A percentile compares a stretch with the other conserved stretches of the same genome.
Conservation (phyloP, 2,113 vertebrate species). For the Nycticebus coucang region DNA sequence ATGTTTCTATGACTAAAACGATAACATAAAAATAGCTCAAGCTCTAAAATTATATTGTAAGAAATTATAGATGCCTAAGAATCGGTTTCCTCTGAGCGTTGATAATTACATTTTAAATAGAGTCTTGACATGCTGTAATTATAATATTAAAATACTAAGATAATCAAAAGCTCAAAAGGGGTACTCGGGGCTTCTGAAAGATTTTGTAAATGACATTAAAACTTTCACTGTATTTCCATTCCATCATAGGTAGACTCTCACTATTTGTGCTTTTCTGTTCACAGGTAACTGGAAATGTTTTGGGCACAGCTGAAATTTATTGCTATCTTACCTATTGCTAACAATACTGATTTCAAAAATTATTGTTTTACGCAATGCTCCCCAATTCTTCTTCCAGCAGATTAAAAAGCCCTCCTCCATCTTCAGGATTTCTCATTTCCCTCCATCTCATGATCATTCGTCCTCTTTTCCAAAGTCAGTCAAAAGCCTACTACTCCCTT, state of each 20-base stretch:
- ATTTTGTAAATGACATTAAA: slow-evolving; percentile 71
- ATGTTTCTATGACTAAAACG: slow-evolving; percentile 61
- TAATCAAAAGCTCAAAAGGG: slow-evolving; percentile 63
- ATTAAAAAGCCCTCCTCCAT: not conserved
- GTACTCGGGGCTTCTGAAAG: slow-evolving; percentile 36
- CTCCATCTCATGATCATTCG: not conserved
- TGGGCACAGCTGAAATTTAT: slow-evolving; percentile 43
- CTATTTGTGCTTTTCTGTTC: not conserved
- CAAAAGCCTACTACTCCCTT: rapidly evolving
- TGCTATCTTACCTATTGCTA: not conserved
- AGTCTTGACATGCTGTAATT: slow-evolving; percentile 68
- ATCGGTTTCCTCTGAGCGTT: slow-evolving; percentile 66
- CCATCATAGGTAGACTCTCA: slow-evolving; percentile 38
- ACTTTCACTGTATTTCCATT: slow-evolving; percentile 57
- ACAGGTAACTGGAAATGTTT: slow-evolving; percentile 5
- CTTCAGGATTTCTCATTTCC: not conserved
- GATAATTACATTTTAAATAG: slow-evolving; percentile 74
- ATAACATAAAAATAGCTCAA: slow-evolving; percentile 66
- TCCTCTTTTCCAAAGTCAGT: not conserved
- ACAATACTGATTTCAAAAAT: not conserved
- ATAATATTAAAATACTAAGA: slow-evolving; percentile 72
- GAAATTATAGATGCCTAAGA: slow-evolving; percentile 68
- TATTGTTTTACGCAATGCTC: not conserved
- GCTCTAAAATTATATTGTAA: slow-evolving; percentile 68
- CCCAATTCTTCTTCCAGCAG: not conserved